These are phyloP conservation scores for Pentalonia nigronervosa DNA, from an alignment of 1,140 invertebrate species.

Conservation along the genomic window DNA sequence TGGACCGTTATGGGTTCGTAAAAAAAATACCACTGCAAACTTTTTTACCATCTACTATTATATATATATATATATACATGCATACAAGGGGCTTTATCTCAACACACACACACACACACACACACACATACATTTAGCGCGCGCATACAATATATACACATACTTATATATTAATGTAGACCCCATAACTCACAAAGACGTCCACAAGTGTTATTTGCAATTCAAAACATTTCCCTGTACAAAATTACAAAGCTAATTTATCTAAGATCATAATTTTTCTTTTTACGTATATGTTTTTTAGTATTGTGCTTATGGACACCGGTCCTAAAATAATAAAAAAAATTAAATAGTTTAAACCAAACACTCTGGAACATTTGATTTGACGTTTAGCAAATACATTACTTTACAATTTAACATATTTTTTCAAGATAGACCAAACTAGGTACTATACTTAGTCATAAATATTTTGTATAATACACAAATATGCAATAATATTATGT, in stretches of 20 bases:
- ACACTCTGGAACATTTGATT: no score
- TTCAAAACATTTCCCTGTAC: not conserved
- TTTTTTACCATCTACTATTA: conserved; percentile 5
- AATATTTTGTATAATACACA: no score
- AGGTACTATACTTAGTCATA: not conserved
- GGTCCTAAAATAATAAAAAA: not conserved
- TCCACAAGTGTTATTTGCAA: conserved; percentile 35
- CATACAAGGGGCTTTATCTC: not conserved
- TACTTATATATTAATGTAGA: not conserved
- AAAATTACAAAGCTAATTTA: conserved; percentile 40
- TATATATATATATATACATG: no score
- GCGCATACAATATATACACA: not conserved
- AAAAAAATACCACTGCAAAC: conserved; percentile 27
- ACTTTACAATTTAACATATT: not conserved
- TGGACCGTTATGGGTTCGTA: conserved; percentile 11
- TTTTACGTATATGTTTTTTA: not conserved
- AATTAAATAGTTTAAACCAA: not conserved
- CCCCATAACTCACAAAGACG: conserved; percentile 17
- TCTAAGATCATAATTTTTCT: not conserved
- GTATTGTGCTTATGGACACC: not conserved
- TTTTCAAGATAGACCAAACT: not conserved
- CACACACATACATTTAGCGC: not conserved
- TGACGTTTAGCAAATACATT: not conserved
- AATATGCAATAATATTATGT: no score
- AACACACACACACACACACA: not conserved